Evolutionary conservation across 2,113 vertebrate genomes (phyloP).

Genomic region (Archilochus colubris): DNA sequence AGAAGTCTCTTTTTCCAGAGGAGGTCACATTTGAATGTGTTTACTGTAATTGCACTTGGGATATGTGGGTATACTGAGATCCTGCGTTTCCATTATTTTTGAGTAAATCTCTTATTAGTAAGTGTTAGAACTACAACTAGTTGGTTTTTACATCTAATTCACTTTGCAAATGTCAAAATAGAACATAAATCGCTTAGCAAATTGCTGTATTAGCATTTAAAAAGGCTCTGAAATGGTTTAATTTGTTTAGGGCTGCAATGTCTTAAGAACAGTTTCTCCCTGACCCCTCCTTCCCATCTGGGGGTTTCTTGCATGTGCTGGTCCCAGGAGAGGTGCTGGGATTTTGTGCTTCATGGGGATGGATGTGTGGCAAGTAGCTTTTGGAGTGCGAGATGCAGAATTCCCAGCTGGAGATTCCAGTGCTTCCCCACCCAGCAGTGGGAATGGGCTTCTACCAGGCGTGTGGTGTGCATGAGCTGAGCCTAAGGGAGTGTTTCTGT

Average conservation of each 20-base stretch:
- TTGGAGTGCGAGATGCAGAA: not conserved
- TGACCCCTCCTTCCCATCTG: constrained; percentile 55
- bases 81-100: constrained; percentile 47
- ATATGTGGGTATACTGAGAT: constrained; percentile 19
- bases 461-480: not conserved
- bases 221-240: constrained; percentile 62
- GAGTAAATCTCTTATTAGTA: constrained; percentile 60
- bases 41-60: constrained; percentile 49
- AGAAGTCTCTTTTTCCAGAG: not conserved
- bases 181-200: constrained; percentile 63
- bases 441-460: not conserved
- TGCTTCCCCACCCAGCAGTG: not conserved
- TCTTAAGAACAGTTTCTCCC: constrained; percentile 39
- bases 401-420: not conserved
- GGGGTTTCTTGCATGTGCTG: not conserved
- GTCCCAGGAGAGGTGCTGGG: not conserved
- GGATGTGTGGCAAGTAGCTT: not conserved
- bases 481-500: not conserved
- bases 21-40: constrained; percentile 19
- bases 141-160: constrained; percentile 61
- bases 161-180: constrained; percentile 63
- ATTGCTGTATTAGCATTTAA: constrained; percentile 67
- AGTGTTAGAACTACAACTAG: constrained; percentile 54
- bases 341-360: not conserved
- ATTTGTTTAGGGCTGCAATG: constrained; percentile 57